phyloP scores from a whole-genome alignment of 2,888 invertebrate species.

The Spatulosminthurus flaviceps region DNA sequence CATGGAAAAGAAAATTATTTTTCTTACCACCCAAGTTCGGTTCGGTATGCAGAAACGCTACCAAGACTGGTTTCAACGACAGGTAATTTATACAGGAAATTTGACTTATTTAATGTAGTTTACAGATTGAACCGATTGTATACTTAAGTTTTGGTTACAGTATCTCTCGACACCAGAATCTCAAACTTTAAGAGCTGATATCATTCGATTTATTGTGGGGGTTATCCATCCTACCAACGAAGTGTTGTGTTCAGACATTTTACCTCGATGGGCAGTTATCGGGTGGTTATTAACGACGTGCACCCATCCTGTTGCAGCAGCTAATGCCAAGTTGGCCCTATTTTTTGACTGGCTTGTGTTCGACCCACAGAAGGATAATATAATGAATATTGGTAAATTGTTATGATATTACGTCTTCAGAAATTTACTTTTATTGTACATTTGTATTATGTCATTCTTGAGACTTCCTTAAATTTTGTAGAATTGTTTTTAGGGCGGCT shows the following conservation, averaged over 20 bases:
- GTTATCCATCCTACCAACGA: constrained; percentile 95
- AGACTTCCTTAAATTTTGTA: too few species aligned
- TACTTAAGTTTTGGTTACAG: constrained; percentile 68
- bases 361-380: constrained; percentile 89
- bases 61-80: constrained; percentile 92
- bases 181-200: constrained; percentile 88
- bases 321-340: constrained; percentile 88
- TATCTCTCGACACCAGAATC: constrained; percentile 91
- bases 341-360: constrained; percentile 95
- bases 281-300: constrained; percentile 93
- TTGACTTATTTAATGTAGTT: background rate
- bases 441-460: too few species aligned
- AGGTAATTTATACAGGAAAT: constrained; percentile 66
- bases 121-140: too few species aligned
- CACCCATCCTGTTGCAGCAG: constrained; percentile 86
- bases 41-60: constrained; percentile 92
- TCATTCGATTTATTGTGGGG: constrained; percentile 92
- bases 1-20: constrained; percentile 90
- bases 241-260: constrained; percentile 90
- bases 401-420: too few species aligned
- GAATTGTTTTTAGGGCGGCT: too few species aligned
- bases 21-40: constrained; percentile 83
- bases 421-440: too few species aligned
- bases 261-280: constrained; percentile 94
- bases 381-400: constrained; percentile 87